These are phyloP conservation scores for Helostoma temminkii DNA, from an alignment of 2,797 vertebrate species.

Conservation along the genomic window DNA sequence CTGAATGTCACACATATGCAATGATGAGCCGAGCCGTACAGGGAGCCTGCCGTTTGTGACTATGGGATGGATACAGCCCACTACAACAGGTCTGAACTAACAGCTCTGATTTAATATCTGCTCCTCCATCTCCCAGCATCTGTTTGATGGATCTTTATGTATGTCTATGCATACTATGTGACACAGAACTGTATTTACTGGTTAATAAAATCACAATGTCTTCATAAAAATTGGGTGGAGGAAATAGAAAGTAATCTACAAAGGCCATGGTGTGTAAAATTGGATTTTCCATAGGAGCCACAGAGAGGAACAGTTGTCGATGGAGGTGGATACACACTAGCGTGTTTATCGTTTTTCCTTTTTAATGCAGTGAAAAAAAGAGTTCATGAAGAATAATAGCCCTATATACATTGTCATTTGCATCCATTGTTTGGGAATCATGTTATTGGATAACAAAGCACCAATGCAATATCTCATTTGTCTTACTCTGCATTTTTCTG, in stretches of 20 bases:
- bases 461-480: constrained; percentile 40
- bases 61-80: constrained; percentile 36
- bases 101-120: constrained; percentile 66
- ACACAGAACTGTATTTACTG: constrained; percentile 83
- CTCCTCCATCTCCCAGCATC: constrained; percentile 49
- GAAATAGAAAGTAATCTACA: constrained; percentile 85
- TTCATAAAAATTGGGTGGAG: constrained; percentile 81
- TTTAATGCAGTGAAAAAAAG: constrained; percentile 66
- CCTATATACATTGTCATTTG: constrained; percentile 57
- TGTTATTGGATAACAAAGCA: constrained; percentile 50
- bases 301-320: constrained; percentile 83
- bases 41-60: constrained; percentile 25
- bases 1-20: constrained; percentile 23
- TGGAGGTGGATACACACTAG: constrained; percentile 77
- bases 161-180: constrained; percentile 73
- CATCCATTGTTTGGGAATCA: constrained; percentile 63
- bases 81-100: constrained; percentile 58
- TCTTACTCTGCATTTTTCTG: constrained; percentile 55
- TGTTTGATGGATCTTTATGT: constrained; percentile 76
- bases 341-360: constrained; percentile 75
- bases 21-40: constrained; percentile 30
- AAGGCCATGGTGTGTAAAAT: constrained; percentile 87
- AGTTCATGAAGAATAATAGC: constrained; percentile 73
- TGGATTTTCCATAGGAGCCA: constrained; percentile 84
- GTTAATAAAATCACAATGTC: constrained; percentile 86